These are phyloP conservation scores for Nycticorax nycticorax DNA, from an alignment of 2,113 vertebrate species.

Conservation along the genomic window DNA sequence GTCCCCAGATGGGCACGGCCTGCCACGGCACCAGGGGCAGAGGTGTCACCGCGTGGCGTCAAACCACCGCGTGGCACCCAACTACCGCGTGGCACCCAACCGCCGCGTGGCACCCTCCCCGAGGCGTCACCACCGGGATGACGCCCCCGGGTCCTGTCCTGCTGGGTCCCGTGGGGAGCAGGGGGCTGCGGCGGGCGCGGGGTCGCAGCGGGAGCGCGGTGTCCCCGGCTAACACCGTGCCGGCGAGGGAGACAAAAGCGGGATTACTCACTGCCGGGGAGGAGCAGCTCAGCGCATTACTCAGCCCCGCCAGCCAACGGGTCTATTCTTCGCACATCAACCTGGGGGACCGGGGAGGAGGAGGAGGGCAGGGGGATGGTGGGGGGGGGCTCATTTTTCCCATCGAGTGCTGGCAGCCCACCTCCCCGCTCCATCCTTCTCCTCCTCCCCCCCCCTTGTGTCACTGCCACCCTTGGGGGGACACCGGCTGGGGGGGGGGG, in stretches of 20 bases:
- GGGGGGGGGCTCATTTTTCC: neutral
- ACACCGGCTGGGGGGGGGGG: neutral
- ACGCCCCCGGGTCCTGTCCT: accelerated
- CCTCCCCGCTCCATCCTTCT: neutral
- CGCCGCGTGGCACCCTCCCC: accelerated
- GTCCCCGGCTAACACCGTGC: neutral
- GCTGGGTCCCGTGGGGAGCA: accelerated
- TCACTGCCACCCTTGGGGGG: neutral
- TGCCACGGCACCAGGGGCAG: accelerated
- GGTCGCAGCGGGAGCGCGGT: accelerated
- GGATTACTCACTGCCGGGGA: slow-evolving; percentile 54
- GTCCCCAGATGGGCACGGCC: neutral
- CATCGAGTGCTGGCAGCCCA: neutral
- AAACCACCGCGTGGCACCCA: neutral
- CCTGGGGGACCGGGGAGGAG: neutral
- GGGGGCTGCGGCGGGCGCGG: neutral
- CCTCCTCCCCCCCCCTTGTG: neutral
- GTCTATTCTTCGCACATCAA: neutral
- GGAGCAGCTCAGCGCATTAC: slow-evolving; percentile 52
- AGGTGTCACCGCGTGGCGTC: accelerated
- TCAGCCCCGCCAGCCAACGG: slow-evolving; percentile 43
- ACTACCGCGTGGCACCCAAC: accelerated
- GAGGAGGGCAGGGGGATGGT: neutral
- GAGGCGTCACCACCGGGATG: accelerated
- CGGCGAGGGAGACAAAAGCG: neutral